A percentile compares a stretch with the other conserved stretches of the same genome.
These are phyloP conservation scores for Poeciliopsis paucimaculata DNA, from an alignment of 2,797 vertebrate species.

Conservation along the genomic window DNA sequence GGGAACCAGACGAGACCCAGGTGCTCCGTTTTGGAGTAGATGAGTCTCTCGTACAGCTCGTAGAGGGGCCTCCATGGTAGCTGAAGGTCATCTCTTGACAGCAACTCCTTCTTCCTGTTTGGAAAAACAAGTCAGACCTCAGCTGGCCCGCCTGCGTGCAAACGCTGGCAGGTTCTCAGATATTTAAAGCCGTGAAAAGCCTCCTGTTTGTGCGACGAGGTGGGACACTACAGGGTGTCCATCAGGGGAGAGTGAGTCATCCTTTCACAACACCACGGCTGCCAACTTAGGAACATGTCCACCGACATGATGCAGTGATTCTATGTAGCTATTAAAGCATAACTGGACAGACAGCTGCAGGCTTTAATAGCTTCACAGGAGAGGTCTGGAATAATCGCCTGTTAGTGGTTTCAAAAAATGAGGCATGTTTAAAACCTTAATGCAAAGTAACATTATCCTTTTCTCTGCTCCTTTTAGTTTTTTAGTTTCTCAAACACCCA, in stretches of 20 bases:
- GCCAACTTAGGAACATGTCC: slow-evolving; percentile 54
- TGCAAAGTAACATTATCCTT: background rate
- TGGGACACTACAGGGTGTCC: slow-evolving; percentile 35
- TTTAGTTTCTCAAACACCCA: slow-evolving; percentile 28
- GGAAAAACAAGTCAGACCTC: slow-evolving; percentile 30
- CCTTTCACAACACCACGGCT: slow-evolving; percentile 16
- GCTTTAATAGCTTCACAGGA: slow-evolving; percentile 43
- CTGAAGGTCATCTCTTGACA: slow-evolving; percentile 94
- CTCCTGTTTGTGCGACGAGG: slow-evolving; percentile 13
- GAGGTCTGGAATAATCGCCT: slow-evolving; percentile 3
- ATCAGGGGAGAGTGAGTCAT: slow-evolving; percentile 45
- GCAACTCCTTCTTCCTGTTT: slow-evolving; percentile 95
- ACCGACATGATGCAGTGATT: slow-evolving; percentile 48
- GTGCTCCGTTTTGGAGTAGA: slow-evolving; percentile 97
- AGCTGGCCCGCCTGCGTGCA: slow-evolving; percentile 3
- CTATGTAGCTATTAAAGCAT: slow-evolving; percentile 33
- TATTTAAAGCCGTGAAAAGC: slow-evolving; percentile 23
- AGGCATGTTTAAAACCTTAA: slow-evolving; percentile 16
- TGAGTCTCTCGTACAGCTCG: slow-evolving; percentile 90
- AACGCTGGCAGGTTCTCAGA: slow-evolving; percentile 9
- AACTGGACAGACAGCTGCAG: slow-evolving; percentile 44
- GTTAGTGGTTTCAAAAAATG: background rate
- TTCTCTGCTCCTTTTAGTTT: slow-evolving; percentile 15
- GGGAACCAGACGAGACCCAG: slow-evolving; percentile 98
- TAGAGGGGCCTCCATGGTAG: slow-evolving; percentile 96